Percentiles rank a stretch among this genome's conserved stretches.
These are phyloP conservation scores for Harmothoe impar DNA, from an alignment of 2,888 invertebrate genomes.

Conservation along the genomic window DNA sequence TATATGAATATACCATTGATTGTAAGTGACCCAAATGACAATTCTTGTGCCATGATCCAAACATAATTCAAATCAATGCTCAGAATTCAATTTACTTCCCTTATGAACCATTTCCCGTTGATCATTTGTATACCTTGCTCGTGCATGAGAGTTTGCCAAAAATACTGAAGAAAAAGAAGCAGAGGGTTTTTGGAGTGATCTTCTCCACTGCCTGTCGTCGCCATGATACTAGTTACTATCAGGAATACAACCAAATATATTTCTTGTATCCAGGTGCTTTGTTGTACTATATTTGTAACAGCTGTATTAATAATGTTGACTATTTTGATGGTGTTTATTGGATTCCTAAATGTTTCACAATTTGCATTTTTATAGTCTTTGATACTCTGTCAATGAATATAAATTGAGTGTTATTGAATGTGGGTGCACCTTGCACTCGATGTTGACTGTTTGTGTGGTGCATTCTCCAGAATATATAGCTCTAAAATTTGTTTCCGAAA, in stretches of 20 bases:
- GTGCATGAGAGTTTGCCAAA: background rate
- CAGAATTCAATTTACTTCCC: background rate
- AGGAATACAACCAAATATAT: background rate
- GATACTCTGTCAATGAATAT: background rate
- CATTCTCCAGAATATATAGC: background rate
- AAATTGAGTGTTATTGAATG: background rate
- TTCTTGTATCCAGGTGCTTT: background rate
- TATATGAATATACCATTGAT: background rate
- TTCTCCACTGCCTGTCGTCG: background rate
- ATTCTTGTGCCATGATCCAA: background rate
- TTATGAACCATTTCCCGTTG: background rate
- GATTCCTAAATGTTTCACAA: background rate
- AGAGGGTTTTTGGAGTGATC: background rate
- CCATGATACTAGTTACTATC: background rate
- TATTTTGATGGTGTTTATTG: constrained; percentile 19
- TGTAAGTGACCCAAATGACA: constrained; percentile 18
- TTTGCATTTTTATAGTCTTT: constrained; percentile 17
- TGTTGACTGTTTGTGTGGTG: background rate
- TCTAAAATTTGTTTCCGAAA: constrained; percentile 7
- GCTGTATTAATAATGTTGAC: background rate
- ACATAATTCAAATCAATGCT: background rate
- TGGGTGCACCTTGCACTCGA: background rate
- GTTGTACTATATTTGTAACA: background rate
- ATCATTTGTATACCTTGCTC: background rate
- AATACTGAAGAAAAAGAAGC: background rate